Evolutionary conservation across 1,140 invertebrate species (phyloP).

Genomic region (Drosophila nasuta): DNA sequence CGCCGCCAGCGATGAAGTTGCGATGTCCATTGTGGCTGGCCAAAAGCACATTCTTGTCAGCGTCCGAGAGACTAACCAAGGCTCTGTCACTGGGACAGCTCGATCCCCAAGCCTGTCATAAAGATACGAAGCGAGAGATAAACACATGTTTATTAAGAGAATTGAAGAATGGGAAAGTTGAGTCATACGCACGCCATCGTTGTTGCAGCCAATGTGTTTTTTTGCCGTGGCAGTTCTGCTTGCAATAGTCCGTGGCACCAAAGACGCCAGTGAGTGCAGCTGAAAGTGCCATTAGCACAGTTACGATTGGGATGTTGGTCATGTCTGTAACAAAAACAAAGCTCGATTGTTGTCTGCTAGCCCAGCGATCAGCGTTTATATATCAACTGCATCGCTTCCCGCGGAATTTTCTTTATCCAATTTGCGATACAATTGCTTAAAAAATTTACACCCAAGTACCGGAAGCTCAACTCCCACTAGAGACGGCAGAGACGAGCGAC

Average conservation of each 20-base stretch:
- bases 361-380: conserved; percentile 40
- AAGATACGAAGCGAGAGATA: not conserved
- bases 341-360: conserved; percentile 39
- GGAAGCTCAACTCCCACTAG: not conserved
- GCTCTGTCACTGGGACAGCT: conserved; percentile 56
- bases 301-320: conserved; percentile 35
- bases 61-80: conserved; percentile 35
- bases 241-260: conserved; percentile 60
- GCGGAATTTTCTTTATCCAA: conserved; percentile 20
- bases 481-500: not conserved
- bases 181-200: conserved; percentile 51
- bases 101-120: conserved; percentile 46
- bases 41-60: conserved; percentile 54
- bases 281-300: conserved; percentile 20
- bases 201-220: conserved; percentile 68
- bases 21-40: conserved; percentile 58
- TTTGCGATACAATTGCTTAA: conserved; percentile 55
- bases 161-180: not conserved
- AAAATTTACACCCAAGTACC: conserved; percentile 59
- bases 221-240: conserved; percentile 45
- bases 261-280: conserved; percentile 24
- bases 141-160: no score
- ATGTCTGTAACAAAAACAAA: conserved; percentile 37
- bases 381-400: conserved; percentile 3
- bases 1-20: conserved; percentile 65